Percentiles rank a stretch among this genome's conserved stretches.
Evolutionary conservation across 1,140 invertebrate species (phyloP).

Genomic region (Calycopis cecrops): DNA sequence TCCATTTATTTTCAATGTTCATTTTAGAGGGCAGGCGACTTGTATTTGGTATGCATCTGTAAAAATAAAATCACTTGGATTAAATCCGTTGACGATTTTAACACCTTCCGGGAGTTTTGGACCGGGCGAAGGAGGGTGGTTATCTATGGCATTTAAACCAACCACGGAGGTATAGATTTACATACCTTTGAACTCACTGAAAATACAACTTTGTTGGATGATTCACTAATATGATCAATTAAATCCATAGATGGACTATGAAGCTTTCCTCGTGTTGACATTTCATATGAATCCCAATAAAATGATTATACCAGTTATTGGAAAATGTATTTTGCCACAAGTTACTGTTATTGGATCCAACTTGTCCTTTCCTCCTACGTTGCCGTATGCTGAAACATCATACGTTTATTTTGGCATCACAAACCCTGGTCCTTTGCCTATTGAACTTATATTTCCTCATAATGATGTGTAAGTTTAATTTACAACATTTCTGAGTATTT

Average conservation of each 20-base stretch:
- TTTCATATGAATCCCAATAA: conserved; percentile 66
- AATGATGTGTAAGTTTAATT: conserved; percentile 47
- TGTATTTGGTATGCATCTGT: conserved; percentile 64
- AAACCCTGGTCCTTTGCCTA: conserved; percentile 62
- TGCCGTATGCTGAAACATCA: conserved; percentile 56
- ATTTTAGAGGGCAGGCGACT: conserved; percentile 51
- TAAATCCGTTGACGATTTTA: conserved; percentile 39
- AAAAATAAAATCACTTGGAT: conserved; percentile 34
- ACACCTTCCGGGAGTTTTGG: conserved; percentile 56
- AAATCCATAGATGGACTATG: conserved; percentile 47
- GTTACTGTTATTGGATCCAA: conserved; percentile 57
- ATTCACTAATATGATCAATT: no score
- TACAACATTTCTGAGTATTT: not conserved
- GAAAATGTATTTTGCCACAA: conserved; percentile 53
- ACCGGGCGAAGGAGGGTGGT: conserved; percentile 55
- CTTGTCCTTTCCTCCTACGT: conserved; percentile 49
- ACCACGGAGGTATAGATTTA: conserved; percentile 51
- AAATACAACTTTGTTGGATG: not conserved
- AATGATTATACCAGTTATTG: conserved; percentile 54
- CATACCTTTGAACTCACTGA: no score
- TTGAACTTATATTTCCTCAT: conserved; percentile 63
- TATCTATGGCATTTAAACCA: conserved; percentile 58
- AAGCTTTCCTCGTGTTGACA: conserved; percentile 54
- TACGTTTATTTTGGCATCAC: conserved; percentile 61
- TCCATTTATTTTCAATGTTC: not conserved